Evolutionary conservation across 2,113 vertebrate species (phyloP).

Genomic region (Cheirogaleus medius): DNA sequence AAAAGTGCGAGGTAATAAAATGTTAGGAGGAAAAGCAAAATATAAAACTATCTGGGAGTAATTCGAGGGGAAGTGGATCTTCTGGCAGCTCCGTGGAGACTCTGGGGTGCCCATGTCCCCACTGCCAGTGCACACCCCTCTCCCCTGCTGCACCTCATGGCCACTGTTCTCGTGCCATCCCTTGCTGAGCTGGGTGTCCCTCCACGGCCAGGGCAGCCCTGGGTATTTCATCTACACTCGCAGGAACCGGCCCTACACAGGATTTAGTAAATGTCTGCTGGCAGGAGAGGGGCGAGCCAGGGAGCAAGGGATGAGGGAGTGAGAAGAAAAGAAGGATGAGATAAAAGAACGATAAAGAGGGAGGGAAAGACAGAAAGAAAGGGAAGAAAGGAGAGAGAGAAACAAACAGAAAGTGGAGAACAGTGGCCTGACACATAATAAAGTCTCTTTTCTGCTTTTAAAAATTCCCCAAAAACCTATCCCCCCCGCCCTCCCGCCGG

Average conservation of each 20-base stretch:
- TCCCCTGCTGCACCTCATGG: accelerated
- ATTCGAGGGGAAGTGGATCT: not conserved
- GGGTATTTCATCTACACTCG: too few species aligned
- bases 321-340: not conserved
- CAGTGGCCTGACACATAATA: not conserved
- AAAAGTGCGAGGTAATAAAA: not conserved
- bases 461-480: not conserved
- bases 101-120: not conserved
- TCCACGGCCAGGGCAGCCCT: accelerated
- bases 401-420: not conserved
- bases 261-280: not conserved
- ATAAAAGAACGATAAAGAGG: not conserved
- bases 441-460: not conserved
- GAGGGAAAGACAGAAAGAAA: too few species aligned
- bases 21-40: not conserved
- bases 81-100: not conserved
- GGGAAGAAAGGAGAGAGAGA: not conserved
- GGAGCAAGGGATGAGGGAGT: not conserved
- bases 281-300: not conserved
- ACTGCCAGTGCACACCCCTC: not conserved
- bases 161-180: accelerated
- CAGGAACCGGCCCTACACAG: not conserved
- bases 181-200: too few species aligned
- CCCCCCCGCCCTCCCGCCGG: too few species aligned
- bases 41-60: not conserved